Conservation (phyloP, 1,140 invertebrate species). For the Macrosteles quadrilineatus region DNA sequence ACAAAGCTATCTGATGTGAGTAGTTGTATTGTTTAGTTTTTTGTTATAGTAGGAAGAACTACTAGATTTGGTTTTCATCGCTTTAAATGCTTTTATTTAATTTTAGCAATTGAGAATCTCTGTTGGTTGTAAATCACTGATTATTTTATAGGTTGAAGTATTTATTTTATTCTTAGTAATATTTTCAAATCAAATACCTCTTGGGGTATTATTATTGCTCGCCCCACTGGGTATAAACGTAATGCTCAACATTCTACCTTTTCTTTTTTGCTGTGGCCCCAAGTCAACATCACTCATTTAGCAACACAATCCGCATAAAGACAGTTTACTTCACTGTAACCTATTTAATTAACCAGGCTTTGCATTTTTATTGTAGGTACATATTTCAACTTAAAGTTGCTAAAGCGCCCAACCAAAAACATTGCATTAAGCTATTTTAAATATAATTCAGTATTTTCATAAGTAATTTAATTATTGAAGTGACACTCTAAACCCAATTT, state of each 20-base stretch:
- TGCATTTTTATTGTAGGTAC: too few species aligned
- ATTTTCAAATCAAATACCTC: conserved; percentile 14
- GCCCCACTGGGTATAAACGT: not conserved
- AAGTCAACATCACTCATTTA: conserved; percentile 14
- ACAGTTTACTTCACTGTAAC: too few species aligned
- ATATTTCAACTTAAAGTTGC: too few species aligned
- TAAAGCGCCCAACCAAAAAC: too few species aligned
- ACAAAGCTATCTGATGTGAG: not conserved
- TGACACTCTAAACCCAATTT: too few species aligned
- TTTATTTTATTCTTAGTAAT: not conserved
- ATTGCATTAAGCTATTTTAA: too few species aligned
- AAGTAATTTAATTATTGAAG: too few species aligned
- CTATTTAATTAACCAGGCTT: too few species aligned
- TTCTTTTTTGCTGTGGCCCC: not conserved
- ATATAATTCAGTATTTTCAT: too few species aligned
- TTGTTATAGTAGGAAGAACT: not conserved
- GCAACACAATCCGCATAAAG: too few species aligned
- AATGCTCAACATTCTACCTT: conserved; percentile 12
- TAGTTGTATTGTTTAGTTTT: not conserved
- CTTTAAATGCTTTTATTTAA: not conserved
- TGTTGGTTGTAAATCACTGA: not conserved
- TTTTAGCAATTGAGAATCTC: not conserved
- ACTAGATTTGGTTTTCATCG: conserved; percentile 1
- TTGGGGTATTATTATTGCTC: not conserved
- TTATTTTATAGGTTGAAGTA: not conserved